These are phyloP conservation scores for Platichthys flesus DNA, from an alignment of 2,113 vertebrate genomes.

Conservation along the genomic window DNA sequence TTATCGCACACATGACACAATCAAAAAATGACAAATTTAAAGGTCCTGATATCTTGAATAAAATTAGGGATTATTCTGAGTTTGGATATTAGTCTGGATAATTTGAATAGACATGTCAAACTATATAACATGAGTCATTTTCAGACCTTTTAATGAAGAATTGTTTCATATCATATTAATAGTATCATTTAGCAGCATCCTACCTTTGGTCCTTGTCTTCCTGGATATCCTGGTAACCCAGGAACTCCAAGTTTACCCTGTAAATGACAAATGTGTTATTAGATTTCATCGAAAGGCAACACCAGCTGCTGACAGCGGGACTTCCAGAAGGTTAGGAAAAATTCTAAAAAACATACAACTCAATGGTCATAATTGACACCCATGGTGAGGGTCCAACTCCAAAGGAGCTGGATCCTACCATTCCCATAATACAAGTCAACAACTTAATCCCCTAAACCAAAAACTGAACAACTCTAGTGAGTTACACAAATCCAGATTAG, in stretches of 20 bases:
- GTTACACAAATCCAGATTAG: too few relatives aligned
- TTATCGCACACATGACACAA: too few relatives aligned
- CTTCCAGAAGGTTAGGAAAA: neutral
- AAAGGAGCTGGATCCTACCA: neutral
- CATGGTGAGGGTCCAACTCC: neutral
- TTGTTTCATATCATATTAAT: neutral
- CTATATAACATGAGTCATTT: too few relatives aligned
- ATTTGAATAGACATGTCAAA: too few relatives aligned
- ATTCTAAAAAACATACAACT: neutral
- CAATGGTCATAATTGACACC: neutral
- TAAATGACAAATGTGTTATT: conserved; percentile 21
- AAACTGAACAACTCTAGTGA: too few relatives aligned
- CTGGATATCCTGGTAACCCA: conserved; percentile 94
- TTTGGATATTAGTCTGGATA: too few relatives aligned
- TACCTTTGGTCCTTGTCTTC: conserved; percentile 97
- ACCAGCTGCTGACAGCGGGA: neutral
- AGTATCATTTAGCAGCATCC: neutral
- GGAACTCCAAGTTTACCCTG: conserved; percentile 98
- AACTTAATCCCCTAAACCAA: neutral
- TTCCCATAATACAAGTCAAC: neutral
- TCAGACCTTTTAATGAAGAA: neutral
- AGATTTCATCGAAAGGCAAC: neutral
- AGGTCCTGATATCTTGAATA: too few relatives aligned
- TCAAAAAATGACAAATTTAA: too few relatives aligned
- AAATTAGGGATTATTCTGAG: too few relatives aligned